Conservation (phyloP, 35 echinoderm and acorn worm genomes). For the Hemicentrotus pulcherrimus region DNA sequence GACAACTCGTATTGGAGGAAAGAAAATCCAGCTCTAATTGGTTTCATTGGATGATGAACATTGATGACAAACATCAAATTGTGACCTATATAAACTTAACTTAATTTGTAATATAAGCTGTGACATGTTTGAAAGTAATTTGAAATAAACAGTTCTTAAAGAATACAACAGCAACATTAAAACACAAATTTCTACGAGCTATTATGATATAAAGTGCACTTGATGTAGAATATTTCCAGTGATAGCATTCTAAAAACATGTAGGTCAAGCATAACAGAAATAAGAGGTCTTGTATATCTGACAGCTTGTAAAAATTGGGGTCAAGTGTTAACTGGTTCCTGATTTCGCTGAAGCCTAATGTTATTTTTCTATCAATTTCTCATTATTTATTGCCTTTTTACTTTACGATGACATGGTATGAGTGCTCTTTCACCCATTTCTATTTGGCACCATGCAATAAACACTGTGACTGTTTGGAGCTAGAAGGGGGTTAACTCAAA, state of each 20-base stretch:
- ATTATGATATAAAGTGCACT: no score
- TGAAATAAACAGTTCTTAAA: no score
- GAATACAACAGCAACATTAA: no score
- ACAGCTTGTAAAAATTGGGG: neutral
- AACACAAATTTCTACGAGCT: no score
- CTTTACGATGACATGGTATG: neutral
- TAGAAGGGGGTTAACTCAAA: neutral
- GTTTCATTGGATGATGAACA: no score
- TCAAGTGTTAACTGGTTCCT: neutral
- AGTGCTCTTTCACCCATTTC: neutral
- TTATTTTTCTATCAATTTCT: slow-evolving; percentile 20
- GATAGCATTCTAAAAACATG: neutral
- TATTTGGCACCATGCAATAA: neutral
- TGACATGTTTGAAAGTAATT: no score
- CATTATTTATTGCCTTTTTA: neutral
- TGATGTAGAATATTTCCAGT: no score
- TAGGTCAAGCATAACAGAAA: neutral
- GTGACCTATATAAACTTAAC: no score
- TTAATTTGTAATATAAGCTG: no score
- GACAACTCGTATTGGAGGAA: no score
- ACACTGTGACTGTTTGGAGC: neutral
- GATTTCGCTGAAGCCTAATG: neutral
- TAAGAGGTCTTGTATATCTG: slow-evolving; percentile 3
- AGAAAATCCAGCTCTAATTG: no score
- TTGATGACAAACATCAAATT: no score